Evolutionary conservation across 2,797 vertebrate species (phyloP), one percentile per base, ranked within the genome.

Genomic region (Syndactyla subalaris): DNA sequence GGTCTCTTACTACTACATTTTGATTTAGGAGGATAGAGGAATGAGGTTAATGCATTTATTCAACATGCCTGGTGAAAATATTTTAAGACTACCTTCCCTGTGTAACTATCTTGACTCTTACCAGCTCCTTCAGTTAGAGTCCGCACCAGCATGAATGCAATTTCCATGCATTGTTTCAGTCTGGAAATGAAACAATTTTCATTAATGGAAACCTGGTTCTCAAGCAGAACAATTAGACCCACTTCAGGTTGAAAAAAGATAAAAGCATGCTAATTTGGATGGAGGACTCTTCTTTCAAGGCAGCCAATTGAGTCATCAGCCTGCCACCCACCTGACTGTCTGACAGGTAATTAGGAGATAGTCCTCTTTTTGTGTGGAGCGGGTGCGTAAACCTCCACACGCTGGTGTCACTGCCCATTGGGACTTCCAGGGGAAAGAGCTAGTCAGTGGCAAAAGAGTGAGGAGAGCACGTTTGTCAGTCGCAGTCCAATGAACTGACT

Each of bases 211-310:
- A 98, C 97, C 97, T 97, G 96, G 98, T 98, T 98, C 98, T 98
- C 98, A 97, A 97, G 97, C 97, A 96, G 97, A 96, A 97, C 95
- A 98, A 98, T 98, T 98, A 98, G 98, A 97, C 97, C 96, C 97
- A 98, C 98, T 98, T 98, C 98, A 98, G 97, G 97, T 91, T 97
- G 97, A 97, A 96, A 97, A 97, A 97, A 98, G 98, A 98, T 98
- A 98, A 98, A 98, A 98, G 98, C 98, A 97, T 97, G 97, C 96
- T 98, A 97, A 98, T 98, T 98, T 98, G 98, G 97, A 98, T 98
- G 97, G 97, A 98, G 98, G 96, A 98, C 98, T 97, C 97, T 97
- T 98, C 98, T 98, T 97, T 97, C 89, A 83, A 89, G 65, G 92
- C 97, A 97, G 97, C 98, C 98, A 98, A 98, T 98, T 97, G 97